Conservation (phyloP, 92 coral and sea anemone species). For the Parazoanthus darwini region DNA sequence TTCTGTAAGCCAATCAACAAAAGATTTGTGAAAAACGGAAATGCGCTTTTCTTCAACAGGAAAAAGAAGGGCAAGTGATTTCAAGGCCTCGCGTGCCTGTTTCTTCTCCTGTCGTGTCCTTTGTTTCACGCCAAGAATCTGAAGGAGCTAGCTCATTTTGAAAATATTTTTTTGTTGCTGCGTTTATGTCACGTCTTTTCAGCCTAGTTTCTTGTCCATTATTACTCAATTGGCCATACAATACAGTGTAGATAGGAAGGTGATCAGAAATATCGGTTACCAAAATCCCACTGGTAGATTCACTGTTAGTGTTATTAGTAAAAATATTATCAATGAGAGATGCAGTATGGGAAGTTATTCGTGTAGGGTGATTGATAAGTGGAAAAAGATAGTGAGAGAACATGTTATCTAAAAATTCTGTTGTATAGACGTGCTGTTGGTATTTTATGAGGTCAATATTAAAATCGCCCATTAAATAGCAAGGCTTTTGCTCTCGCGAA, state of each 20-base stretch:
- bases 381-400: slow-evolving; percentile 29
- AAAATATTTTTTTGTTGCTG: slow-evolving; percentile 13
- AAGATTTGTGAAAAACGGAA: too few relatives aligned
- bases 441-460: slow-evolving; percentile 37
- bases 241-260: slow-evolving; percentile 22
- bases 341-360: slow-evolving; percentile 67
- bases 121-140: too few relatives aligned
- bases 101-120: too few relatives aligned
- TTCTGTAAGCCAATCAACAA: too few relatives aligned
- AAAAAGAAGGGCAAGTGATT: too few relatives aligned
- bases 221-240: neutral
- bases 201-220: neutral
- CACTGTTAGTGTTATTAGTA: slow-evolving; percentile 31
- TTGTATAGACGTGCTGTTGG: slow-evolving; percentile 27
- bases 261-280: slow-evolving; percentile 16
- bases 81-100: too few relatives aligned
- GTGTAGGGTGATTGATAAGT: slow-evolving; percentile 49
- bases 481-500: slow-evolving; percentile 10
- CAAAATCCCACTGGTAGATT: slow-evolving; percentile 32
- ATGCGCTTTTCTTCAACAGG: too few relatives aligned
- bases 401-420: slow-evolving; percentile 50
- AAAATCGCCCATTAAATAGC: slow-evolving; percentile 45
- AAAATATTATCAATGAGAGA: slow-evolving; percentile 50
- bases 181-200: slow-evolving; percentile 21
- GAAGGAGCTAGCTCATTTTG: slow-evolving; percentile 27